Conservation (phyloP, 1,140 invertebrate genomes). For the Hestina assimilis region DNA sequence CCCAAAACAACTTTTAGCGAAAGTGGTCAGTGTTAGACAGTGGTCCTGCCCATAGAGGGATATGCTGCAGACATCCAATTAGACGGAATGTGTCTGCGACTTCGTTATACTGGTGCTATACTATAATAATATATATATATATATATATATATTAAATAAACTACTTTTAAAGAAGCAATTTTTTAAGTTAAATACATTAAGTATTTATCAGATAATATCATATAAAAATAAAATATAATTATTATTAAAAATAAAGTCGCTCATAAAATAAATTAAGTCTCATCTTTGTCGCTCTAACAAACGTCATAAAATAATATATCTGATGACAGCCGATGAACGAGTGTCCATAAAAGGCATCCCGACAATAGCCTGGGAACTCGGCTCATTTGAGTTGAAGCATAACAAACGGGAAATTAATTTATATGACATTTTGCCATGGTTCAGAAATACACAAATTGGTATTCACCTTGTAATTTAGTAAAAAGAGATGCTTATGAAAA, state of each 20-base stretch:
- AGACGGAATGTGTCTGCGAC: slow-evolving; percentile 62
- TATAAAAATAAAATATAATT: neutral
- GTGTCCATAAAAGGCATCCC: slow-evolving; percentile 64
- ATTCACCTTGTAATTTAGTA: too few species aligned
- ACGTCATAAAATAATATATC: neutral
- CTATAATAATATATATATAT: neutral
- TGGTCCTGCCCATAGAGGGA: slow-evolving; percentile 51
- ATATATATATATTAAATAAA: too few species aligned
- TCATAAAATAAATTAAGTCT: too few species aligned
- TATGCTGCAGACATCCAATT: slow-evolving; percentile 62
- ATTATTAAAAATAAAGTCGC: too few species aligned
- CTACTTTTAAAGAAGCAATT: neutral
- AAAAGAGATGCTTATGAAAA: too few species aligned
- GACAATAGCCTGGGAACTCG: slow-evolving; percentile 73
- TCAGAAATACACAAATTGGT: too few species aligned
- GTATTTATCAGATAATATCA: neutral
- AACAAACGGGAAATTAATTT: slow-evolving; percentile 53
- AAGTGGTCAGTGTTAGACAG: slow-evolving; percentile 54
- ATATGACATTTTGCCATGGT: slow-evolving; percentile 44
- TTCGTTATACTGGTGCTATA: slow-evolving; percentile 41
- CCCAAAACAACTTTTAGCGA: slow-evolving; percentile 32
- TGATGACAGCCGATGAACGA: slow-evolving; percentile 49
- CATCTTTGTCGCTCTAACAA: too few species aligned
- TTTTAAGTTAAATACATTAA: neutral
- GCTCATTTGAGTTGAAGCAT: slow-evolving; percentile 74